A percentile compares a stretch with the other conserved stretches of the same genome.
Evolutionary conservation across 2,797 vertebrate species (phyloP).

Genomic region (Rhynchotus rufescens): DNA sequence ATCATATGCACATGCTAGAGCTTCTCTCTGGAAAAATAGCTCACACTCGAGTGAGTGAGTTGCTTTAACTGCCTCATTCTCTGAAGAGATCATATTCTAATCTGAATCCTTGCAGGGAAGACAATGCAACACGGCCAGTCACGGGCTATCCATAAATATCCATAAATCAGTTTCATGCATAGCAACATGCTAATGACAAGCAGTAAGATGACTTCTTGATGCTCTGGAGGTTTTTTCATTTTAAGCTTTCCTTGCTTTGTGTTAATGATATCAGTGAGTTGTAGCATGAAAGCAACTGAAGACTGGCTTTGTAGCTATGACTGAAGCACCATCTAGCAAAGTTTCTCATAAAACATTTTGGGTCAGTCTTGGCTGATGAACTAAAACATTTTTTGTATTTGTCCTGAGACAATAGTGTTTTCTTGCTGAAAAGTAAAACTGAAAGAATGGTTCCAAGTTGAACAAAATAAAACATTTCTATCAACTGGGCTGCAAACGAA

Average conservation of each 20-base stretch:
- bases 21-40: background rate
- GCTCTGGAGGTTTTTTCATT: background rate
- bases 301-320: background rate
- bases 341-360: background rate
- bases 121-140: background rate
- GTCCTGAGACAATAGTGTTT: background rate
- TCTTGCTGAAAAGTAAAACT: background rate
- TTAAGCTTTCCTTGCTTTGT: background rate
- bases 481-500: background rate
- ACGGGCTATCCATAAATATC: no score
- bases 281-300: background rate
- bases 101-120: background rate
- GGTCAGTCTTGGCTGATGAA: background rate
- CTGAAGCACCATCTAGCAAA: background rate
- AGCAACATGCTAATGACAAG: fast-evolving
- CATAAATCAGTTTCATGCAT: background rate
- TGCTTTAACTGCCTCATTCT: background rate
- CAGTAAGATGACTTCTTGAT: background rate
- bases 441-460: background rate
- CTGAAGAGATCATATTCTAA: background rate
- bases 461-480: background rate
- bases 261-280: background rate
- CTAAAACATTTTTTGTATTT: background rate
- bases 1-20: background rate
- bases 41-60: background rate